Evolutionary conservation across 2,888 invertebrate genomes (phyloP), one percentile per base, ranked within the genome.

Genomic region (Leptopilina myrica): DNA sequence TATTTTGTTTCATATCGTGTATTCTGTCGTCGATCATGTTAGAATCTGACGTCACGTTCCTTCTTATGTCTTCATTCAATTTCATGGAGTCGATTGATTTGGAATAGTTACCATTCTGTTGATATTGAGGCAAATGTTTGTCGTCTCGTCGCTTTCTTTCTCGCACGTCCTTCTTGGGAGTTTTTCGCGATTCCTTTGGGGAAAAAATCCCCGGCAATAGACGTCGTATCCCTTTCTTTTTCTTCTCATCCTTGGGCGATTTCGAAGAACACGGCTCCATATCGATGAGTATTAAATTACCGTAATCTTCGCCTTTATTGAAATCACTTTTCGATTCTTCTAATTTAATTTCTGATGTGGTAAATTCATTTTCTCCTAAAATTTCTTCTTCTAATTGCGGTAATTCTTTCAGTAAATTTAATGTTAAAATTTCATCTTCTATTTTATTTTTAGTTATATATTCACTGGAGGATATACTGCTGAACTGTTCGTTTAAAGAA

Each of bases 231-330:
- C 89, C 90, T 0, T 88, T 87, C 62, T 89, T 91, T 75, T 89
- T 90, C 76, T 89, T 88, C 56, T 92, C 92, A 80, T 92, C 92
- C 73, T 92, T 92, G 79, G 91, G 92, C 65, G 90, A 85, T 79
- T 91, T 92, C 0, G 88, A 86, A 9, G 86, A 80, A 0, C 85
- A 86, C 5, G 88, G 85, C 20, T 90, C 91, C 91, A 91, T 91
- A 1, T 87, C 87, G 79, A 90, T 87, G 76, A 87, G 86, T 64
- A 91, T 87, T 8, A 91, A 84, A 82, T 82, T 88, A 11, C 91
- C 91, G 87, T 91, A 90, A 43, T 89, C 91, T 88, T 90, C 90
- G 5, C 79, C 78, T 20, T 80, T 82, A 20, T 62, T 20, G 0
- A 73, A 59, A 26, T 56, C 11, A n/a, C 56, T n/a, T n/a, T 59